Conservation (phyloP, 2,888 invertebrate genomes). For the Pilophorus perplexus region DNA sequence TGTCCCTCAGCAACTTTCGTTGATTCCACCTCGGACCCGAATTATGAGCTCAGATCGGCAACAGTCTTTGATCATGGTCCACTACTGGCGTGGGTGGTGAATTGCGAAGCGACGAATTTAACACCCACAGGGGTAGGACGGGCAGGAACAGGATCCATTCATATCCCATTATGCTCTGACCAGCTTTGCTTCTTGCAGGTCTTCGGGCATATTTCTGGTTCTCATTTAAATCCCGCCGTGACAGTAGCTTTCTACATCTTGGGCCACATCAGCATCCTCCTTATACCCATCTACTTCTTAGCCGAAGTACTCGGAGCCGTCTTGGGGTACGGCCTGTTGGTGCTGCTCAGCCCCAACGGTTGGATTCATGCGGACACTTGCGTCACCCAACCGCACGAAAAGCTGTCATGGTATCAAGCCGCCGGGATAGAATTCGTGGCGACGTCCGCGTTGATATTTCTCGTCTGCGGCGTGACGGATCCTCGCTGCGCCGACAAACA, state of each 20-base stretch:
- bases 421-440: conserved; percentile 64
- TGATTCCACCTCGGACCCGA: too few species aligned
- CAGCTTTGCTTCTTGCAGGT: conserved; percentile 61
- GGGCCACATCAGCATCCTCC: conserved; percentile 58
- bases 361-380: conserved; percentile 55
- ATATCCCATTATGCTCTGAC: too few species aligned
- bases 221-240: conserved; percentile 74
- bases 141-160: too few species aligned
- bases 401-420: conserved; percentile 54
- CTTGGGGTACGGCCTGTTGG: conserved; percentile 67
- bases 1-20: too few species aligned
- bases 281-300: conserved; percentile 62
- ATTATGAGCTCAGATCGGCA: too few species aligned
- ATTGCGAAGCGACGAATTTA: too few species aligned
- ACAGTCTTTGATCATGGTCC: too few species aligned
- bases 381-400: conserved; percentile 59
- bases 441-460: conserved; percentile 63
- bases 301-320: conserved; percentile 67
- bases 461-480: conserved; percentile 72
- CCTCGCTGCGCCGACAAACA: conserved; percentile 54
- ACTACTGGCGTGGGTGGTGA: too few species aligned
- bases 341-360: conserved; percentile 49
- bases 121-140: too few species aligned
- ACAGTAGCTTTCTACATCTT: conserved; percentile 64
- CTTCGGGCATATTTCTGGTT: conserved; percentile 74